Evolutionary conservation across 2,888 invertebrate species (phyloP).

Genomic region (Aproaerema taeniolella): DNA sequence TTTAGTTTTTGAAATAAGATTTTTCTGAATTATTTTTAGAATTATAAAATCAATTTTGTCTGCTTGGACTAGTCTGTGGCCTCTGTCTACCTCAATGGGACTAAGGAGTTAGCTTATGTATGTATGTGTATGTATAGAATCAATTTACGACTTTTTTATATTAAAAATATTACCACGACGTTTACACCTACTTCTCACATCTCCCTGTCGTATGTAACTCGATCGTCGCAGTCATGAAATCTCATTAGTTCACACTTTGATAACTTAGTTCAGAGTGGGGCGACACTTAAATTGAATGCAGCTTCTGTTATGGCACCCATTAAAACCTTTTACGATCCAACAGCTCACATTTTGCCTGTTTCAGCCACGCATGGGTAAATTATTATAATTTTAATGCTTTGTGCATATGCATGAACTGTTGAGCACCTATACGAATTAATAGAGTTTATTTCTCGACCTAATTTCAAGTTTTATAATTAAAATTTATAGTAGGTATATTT

Average conservation of each 20-base stretch:
- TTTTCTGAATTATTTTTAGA: too few relatives aligned
- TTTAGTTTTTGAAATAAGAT: too few relatives aligned
- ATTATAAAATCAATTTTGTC: too few relatives aligned
- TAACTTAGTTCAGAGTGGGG: constrained; percentile 30
- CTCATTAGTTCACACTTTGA: constrained; percentile 39
- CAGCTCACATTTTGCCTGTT: constrained; percentile 34
- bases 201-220: not conserved
- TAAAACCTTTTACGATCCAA: constrained; percentile 48
- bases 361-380: constrained; percentile 36
- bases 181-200: too few relatives aligned
- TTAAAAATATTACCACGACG: too few relatives aligned
- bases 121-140: too few relatives aligned
- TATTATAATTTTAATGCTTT: constrained; percentile 36
- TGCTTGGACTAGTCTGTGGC: too few relatives aligned
- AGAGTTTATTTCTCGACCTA: constrained; percentile 4
- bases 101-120: too few relatives aligned
- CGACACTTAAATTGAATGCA: constrained; percentile 40
- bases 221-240: constrained; percentile 8
- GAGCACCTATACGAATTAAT: constrained; percentile 12
- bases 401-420: constrained; percentile 24
- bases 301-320: constrained; percentile 41
- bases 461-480: not conserved
- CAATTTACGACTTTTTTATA: too few relatives aligned
- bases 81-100: too few relatives aligned
- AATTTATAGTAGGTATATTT: not conserved